These are phyloP conservation scores for Pachypanchax playfairii DNA, from an alignment of 2,113 vertebrate genomes.

Conservation along the genomic window DNA sequence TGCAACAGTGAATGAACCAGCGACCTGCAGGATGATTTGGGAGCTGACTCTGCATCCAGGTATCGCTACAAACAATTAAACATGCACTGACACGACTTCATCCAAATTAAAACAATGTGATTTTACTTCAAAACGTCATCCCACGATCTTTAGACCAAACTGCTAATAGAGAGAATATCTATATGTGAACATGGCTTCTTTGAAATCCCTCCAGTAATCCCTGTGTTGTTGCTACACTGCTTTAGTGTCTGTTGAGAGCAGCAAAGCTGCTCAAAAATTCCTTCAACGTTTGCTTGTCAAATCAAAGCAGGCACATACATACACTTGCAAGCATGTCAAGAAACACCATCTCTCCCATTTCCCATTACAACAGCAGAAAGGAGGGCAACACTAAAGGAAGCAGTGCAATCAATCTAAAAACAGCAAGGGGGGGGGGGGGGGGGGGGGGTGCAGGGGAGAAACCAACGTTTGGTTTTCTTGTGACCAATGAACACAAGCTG, in stretches of 20 bases:
- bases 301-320: slow-evolving; percentile 22
- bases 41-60: too few relatives aligned
- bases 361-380: slow-evolving; percentile 6
- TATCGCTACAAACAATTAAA: too few relatives aligned
- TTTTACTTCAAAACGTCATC: not conserved
- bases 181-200: not conserved
- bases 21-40: too few relatives aligned
- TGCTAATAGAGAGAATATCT: not conserved
- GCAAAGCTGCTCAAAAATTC: slow-evolving; percentile 43
- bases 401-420: slow-evolving; percentile 31
- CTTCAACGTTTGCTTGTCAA: slow-evolving; percentile 20
- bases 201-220: slow-evolving; percentile 17
- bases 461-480: slow-evolving; percentile 32
- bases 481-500: slow-evolving; percentile 49
- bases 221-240: not conserved
- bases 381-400: slow-evolving; percentile 31
- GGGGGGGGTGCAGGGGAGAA: slow-evolving; percentile 2
- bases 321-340: not conserved
- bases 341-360: slow-evolving; percentile 28
- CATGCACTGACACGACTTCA: not conserved
- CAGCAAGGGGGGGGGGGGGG: not conserved
- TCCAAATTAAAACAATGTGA: not conserved
- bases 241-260: slow-evolving; percentile 21
- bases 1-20: too few relatives aligned
- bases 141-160: not conserved